These are phyloP conservation scores for Holacanthus passer DNA, from an alignment of 2,113 vertebrate genomes.

Conservation along the genomic window DNA sequence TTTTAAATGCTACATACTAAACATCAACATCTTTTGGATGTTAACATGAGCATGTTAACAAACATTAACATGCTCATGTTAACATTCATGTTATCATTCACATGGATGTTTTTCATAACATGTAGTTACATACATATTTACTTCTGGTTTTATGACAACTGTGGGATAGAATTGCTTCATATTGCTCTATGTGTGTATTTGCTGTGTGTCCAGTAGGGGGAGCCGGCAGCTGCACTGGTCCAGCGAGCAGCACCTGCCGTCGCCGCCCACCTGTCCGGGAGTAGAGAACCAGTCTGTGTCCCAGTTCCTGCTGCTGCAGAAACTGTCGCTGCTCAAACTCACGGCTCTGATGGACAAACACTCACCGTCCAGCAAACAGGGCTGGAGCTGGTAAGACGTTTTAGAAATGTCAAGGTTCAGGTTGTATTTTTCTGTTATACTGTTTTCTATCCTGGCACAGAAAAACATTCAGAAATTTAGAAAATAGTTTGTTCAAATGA, in stretches of 20 bases:
- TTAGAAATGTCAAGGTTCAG: neutral
- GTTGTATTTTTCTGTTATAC: too few relatives aligned
- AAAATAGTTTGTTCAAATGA: too few relatives aligned
- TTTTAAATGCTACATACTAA: too few relatives aligned
- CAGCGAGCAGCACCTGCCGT: conserved; percentile 77
- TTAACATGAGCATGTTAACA: too few relatives aligned
- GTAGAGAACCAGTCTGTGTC: conserved; percentile 81
- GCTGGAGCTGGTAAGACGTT: conserved; percentile 92
- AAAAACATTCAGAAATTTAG: neutral
- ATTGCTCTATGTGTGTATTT: neutral
- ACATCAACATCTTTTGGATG: too few relatives aligned
- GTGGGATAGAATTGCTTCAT: too few relatives aligned
- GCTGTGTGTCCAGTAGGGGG: conserved; percentile 66
- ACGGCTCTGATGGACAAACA: conserved; percentile 92
- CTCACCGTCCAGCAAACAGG: conserved; percentile 90
- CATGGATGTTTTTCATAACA: too few relatives aligned
- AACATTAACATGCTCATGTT: too few relatives aligned
- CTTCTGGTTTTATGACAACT: too few relatives aligned
- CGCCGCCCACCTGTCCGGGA: conserved; percentile 66
- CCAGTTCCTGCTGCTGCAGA: conserved; percentile 87
- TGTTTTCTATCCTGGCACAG: neutral
- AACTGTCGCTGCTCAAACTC: conserved; percentile 88
- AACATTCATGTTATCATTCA: too few relatives aligned
- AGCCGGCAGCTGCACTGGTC: conserved; percentile 74
- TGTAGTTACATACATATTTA: too few relatives aligned